phyloP scores from a whole-genome alignment of 2,888 invertebrate species.

The Timema podura region DNA sequence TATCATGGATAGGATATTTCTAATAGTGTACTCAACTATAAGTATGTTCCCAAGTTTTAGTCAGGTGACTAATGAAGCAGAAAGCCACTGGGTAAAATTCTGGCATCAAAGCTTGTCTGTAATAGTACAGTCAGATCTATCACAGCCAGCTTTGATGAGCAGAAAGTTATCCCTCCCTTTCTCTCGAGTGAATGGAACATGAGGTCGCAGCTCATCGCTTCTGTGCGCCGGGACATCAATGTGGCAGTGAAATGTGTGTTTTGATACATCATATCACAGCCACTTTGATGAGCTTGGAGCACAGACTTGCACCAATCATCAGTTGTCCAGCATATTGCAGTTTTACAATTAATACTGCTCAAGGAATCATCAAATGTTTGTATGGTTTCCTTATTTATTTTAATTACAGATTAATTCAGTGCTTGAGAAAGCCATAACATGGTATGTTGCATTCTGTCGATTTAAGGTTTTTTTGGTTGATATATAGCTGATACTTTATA shows the following conservation, averaged over 20 bases:
- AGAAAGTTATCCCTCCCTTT: slow-evolving; percentile 53
- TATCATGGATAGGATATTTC: too few species aligned
- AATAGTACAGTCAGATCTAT: slow-evolving; percentile 66
- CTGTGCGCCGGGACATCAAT: slow-evolving; percentile 58
- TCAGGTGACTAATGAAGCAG: too few species aligned
- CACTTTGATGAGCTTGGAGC: slow-evolving; percentile 91
- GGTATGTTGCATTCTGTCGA: too few species aligned
- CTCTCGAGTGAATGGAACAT: slow-evolving; percentile 8
- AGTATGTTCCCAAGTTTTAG: too few species aligned
- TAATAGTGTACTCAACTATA: too few species aligned
- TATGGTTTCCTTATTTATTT: neutral
- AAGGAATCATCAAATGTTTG: too few species aligned
- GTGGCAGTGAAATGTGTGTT: slow-evolving; percentile 76
- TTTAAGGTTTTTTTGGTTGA: too few species aligned
- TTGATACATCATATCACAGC: slow-evolving; percentile 85
- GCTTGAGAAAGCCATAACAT: too few species aligned
- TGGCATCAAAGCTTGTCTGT: slow-evolving; percentile 80
- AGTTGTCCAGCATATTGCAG: neutral
- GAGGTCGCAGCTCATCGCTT: slow-evolving; percentile 1
- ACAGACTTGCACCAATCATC: slow-evolving; percentile 15
- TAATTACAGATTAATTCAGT: neutral
- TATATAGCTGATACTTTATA: too few species aligned
- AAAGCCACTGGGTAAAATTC: too few species aligned
- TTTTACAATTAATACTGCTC: too few species aligned
- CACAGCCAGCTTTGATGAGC: slow-evolving; percentile 97